A percentile compares a stretch with the other conserved stretches of the same genome.
These are phyloP conservation scores for Hydropsyche tenuis DNA, from an alignment of 1,140 invertebrate genomes.

Conservation along the genomic window DNA sequence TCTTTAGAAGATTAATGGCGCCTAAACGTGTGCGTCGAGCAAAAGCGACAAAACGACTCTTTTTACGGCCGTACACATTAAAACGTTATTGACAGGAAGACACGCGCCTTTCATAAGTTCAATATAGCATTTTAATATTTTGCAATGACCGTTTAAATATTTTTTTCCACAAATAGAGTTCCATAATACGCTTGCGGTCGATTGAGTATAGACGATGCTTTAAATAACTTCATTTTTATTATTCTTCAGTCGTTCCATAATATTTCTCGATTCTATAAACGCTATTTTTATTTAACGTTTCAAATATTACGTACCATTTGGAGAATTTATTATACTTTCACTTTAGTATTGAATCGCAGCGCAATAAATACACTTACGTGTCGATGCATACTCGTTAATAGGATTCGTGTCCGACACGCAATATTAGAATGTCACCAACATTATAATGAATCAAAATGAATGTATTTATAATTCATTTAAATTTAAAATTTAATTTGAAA, in stretches of 20 bases:
- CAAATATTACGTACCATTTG: too few relatives aligned
- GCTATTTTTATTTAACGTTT: too few relatives aligned
- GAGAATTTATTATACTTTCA: too few relatives aligned
- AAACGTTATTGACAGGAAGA: constrained; percentile 39
- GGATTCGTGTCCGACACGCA: not conserved
- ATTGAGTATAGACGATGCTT: not conserved
- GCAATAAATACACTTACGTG: constrained; percentile 8
- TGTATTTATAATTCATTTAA: too few relatives aligned
- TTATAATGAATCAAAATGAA: not conserved
- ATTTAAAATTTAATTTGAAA: too few relatives aligned
- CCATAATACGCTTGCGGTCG: not conserved
- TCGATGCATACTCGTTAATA: not conserved
- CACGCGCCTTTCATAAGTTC: not conserved
- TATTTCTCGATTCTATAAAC: too few relatives aligned
- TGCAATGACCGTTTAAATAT: not conserved
- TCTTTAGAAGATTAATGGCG: constrained; percentile 33
- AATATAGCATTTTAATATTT: too few relatives aligned
- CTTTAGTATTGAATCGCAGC: not conserved
- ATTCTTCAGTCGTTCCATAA: too few relatives aligned
- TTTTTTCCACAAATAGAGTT: not conserved
- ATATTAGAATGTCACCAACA: not conserved
- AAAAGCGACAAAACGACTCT: constrained; percentile 25
- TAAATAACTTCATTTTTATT: too few relatives aligned
- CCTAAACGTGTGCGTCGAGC: constrained; percentile 16
- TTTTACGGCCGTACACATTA: constrained; percentile 20